These are phyloP conservation scores for Didymodactylos carnosus DNA, from an alignment of 2,888 invertebrate species.

Conservation along the genomic window DNA sequence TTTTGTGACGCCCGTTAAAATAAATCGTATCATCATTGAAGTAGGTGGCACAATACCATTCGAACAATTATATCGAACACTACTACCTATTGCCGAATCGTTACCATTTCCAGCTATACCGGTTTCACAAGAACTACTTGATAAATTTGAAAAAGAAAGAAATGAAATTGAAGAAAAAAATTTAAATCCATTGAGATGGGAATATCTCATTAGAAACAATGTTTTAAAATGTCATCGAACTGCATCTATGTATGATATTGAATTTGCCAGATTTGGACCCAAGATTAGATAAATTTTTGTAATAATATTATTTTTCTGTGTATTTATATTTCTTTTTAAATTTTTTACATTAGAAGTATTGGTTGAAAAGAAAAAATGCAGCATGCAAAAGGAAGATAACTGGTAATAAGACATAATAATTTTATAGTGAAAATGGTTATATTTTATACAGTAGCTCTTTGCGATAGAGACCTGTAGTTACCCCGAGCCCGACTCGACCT, in stretches of 20 bases:
- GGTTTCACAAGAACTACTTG: conserved; percentile 56
- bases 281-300: conserved; percentile 9
- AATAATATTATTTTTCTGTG: background rate
- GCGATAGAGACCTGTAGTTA: no score
- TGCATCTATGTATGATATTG: conserved; percentile 55
- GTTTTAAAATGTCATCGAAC: conserved; percentile 68
- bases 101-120: conserved; percentile 71
- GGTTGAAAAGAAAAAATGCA: no score
- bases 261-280: conserved; percentile 12
- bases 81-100: conserved; percentile 51
- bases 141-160: conserved; percentile 43
- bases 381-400: no score
- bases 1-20: conserved; percentile 76
- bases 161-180: conserved; percentile 49
- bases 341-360: no score
- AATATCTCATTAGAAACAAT: conserved; percentile 77
- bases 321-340: no score
- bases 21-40: conserved; percentile 74
- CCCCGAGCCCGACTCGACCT: no score
- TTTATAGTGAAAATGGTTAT: no score
- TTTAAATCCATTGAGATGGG: conserved; percentile 61
- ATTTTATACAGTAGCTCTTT: no score
- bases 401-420: no score
- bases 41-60: conserved; percentile 73
- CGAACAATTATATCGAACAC: conserved; percentile 34